Conservation (phyloP, 2,888 invertebrate species). For the Caenorhabditis afra region DNA sequence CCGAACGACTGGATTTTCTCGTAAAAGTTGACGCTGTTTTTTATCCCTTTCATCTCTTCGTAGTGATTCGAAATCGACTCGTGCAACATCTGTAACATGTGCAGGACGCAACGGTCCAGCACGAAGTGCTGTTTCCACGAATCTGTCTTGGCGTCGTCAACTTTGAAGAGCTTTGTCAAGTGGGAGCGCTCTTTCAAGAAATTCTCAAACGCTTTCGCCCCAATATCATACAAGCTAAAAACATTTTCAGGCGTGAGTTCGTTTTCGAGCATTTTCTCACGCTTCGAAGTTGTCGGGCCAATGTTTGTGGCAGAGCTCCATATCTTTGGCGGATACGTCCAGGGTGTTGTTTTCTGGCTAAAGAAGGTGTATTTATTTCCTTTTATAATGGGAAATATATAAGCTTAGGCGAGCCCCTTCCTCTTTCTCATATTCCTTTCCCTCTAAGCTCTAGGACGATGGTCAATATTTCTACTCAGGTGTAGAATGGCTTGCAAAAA, state of each 20-base stretch:
- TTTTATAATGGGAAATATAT: too few species aligned
- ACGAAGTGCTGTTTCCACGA: constrained; percentile 36
- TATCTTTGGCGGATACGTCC: constrained; percentile 11
- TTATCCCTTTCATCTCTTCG: constrained; percentile 19
- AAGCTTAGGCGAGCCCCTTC: too few species aligned
- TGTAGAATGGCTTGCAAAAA: too few species aligned
- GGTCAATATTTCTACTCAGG: too few species aligned
- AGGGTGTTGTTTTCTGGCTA: constrained; percentile 37
- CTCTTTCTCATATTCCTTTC: too few species aligned
- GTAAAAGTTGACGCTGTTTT: constrained; percentile 6
- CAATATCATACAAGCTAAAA: constrained; percentile 50
- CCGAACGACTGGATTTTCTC: constrained; percentile 37
- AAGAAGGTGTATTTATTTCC: constrained; percentile 8
- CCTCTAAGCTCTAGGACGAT: too few species aligned
- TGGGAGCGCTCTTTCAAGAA: constrained; percentile 25
- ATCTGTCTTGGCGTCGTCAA: constrained; percentile 24
- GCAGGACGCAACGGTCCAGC: constrained; percentile 35
- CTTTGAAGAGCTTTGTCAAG: constrained; percentile 24
- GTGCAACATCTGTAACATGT: constrained; percentile 45
- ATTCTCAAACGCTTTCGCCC: constrained; percentile 35
- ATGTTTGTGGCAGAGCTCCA: constrained; percentile 39
- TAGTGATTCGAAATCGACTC: constrained; percentile 24
- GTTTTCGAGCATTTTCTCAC: constrained; percentile 9
- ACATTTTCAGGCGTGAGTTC: not conserved
- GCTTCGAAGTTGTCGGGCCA: constrained; percentile 55